Conservation (phyloP, 2,797 vertebrate species). For the Crenichthys baileyi region DNA sequence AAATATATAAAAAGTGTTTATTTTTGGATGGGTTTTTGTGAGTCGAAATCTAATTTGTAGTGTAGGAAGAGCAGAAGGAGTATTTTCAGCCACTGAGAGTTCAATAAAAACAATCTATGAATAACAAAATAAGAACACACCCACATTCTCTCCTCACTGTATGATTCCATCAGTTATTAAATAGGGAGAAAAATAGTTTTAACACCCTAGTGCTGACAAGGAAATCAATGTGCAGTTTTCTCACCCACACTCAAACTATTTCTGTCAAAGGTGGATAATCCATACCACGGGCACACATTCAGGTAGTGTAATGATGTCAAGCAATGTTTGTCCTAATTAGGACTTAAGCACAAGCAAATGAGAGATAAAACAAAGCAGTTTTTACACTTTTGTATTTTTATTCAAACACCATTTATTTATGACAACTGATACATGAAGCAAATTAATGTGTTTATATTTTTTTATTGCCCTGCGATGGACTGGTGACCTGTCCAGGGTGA, state of each 20-base stretch:
- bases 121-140: conserved; percentile 44
- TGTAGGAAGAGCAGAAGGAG: conserved; percentile 7
- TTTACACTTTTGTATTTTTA: not conserved
- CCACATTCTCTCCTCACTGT: conserved; percentile 17
- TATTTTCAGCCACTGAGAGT: conserved; percentile 21
- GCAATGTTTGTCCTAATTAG: not conserved
- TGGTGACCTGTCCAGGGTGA: too few species aligned
- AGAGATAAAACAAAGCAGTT: not conserved
- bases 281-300: conserved; percentile 15
- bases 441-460: not conserved
- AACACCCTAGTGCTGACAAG: conserved; percentile 45
- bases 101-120: conserved; percentile 44
- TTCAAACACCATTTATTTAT: not conserved
- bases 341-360: not conserved
- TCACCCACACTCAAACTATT: conserved; percentile 38
- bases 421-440: not conserved
- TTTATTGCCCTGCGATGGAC: too few species aligned
- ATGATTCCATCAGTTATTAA: conserved; percentile 41
- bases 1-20: conserved; percentile 32
- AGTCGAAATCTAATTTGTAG: conserved; percentile 12
- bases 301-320: conserved; percentile 24
- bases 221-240: conserved; percentile 41
- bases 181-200: conserved; percentile 52
- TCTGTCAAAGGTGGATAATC: conserved; percentile 39
- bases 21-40: conserved; percentile 18